Conservation (phyloP, 92 coral and sea anemone species). For the Zoanthus sociatus region DNA sequence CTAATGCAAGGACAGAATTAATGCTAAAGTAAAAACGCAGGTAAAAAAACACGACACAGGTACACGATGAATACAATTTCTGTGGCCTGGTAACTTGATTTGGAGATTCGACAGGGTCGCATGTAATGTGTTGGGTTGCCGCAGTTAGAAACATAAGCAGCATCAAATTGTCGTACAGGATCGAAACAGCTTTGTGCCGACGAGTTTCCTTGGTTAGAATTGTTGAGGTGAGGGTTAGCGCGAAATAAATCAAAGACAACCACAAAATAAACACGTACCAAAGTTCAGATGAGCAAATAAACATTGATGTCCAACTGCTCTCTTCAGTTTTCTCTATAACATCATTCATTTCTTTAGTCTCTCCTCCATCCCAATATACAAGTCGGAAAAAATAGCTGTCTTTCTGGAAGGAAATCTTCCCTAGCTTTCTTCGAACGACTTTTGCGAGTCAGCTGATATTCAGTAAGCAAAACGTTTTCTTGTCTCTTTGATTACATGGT, state of each 20-base stretch:
- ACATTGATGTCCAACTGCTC: neutral
- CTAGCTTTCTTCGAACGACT: neutral
- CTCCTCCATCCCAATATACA: neutral
- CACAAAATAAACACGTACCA: slow-evolving; percentile 43
- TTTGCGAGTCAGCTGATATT: neutral
- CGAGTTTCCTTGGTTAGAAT: slow-evolving; percentile 40
- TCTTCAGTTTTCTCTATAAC: neutral
- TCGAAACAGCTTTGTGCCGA: slow-evolving; percentile 24
- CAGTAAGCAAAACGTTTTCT: neutral
- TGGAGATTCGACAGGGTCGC: neutral
- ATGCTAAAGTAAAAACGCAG: slow-evolving; percentile 4
- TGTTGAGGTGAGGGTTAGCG: slow-evolving; percentile 27
- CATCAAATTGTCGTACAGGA: slow-evolving; percentile 33
- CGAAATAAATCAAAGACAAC: slow-evolving; percentile 39
- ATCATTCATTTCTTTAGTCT: neutral
- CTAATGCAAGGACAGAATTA: slow-evolving; percentile 12
- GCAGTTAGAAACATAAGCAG: slow-evolving; percentile 16
- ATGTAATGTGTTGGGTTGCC: neutral
- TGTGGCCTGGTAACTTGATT: neutral
- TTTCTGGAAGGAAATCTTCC: neutral
- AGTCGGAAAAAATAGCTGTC: neutral
- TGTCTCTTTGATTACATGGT: neutral
- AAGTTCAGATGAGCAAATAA: slow-evolving; percentile 30
- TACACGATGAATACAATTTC: neutral
- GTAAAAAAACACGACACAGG: neutral